These are phyloP conservation scores for Stenodema calcarata DNA, from an alignment of 2,888 invertebrate species.

Conservation along the genomic window DNA sequence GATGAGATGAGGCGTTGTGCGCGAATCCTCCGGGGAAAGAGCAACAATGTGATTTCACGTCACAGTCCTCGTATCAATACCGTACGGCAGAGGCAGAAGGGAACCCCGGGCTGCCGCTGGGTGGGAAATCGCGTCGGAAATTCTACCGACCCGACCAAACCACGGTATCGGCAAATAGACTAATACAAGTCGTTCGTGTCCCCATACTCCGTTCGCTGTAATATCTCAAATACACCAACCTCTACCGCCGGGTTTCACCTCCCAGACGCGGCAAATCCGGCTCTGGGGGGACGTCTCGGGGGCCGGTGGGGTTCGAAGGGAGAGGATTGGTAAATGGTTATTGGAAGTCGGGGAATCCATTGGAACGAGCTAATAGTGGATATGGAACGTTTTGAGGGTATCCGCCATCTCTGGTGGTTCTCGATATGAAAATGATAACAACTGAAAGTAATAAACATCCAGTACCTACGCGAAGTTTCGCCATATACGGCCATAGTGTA, in stretches of 20 bases:
- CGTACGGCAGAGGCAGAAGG: background rate
- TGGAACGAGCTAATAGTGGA: too few species aligned
- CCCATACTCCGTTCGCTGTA: background rate
- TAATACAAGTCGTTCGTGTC: background rate
- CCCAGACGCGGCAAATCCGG: background rate
- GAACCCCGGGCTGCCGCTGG: background rate
- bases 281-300: too few species aligned
- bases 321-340: background rate
- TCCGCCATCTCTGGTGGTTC: too few species aligned
- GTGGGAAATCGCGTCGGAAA: background rate
- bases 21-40: background rate
- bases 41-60: background rate
- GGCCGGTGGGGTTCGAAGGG: too few species aligned
- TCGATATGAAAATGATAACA: too few species aligned
- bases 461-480: too few species aligned
- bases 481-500: too few species aligned
- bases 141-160: background rate
- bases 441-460: too few species aligned
- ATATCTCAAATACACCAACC: background rate
- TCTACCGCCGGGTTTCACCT: background rate
- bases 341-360: background rate
- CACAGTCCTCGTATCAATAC: background rate
- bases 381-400: too few species aligned
- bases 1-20: too few species aligned
- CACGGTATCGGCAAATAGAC: background rate